Conservation (phyloP, 2,888 invertebrate genomes). For the Leucophenga montana region DNA sequence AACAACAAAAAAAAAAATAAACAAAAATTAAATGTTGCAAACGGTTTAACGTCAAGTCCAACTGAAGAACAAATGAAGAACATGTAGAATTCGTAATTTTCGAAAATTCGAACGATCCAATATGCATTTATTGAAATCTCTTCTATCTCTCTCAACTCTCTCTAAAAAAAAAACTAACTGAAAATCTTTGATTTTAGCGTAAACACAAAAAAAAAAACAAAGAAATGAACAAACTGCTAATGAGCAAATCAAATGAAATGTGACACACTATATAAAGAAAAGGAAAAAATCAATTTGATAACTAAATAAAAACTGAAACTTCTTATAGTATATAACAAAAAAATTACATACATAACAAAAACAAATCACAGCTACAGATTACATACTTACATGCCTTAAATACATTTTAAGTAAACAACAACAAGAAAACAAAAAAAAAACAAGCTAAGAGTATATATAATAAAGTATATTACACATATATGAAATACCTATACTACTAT, state of each 20-base stretch:
- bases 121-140: conserved; percentile 7
- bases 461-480: background rate
- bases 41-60: background rate
- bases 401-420: background rate
- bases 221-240: too few relatives aligned
- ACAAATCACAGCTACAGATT: background rate
- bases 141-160: too few relatives aligned
- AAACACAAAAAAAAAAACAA: too few relatives aligned
- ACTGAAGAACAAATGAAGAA: background rate
- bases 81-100: background rate
- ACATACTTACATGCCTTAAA: conserved; percentile 23
- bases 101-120: background rate
- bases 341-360: background rate
- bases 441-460: conserved; percentile 29
- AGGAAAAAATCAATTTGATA: background rate
- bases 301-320: background rate
- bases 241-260: background rate
- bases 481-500: background rate
- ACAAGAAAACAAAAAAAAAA: conserved; percentile 5
- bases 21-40: background rate
- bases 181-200: background rate
- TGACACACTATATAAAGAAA: background rate
- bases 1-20: background rate
- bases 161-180: background rate
- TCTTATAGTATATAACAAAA: conserved; percentile 17